Percentiles rank a stretch among this genome's conserved stretches.
Evolutionary conservation across 2,797 vertebrate genomes (phyloP).

Genomic region (Lacerta bilineata): DNA sequence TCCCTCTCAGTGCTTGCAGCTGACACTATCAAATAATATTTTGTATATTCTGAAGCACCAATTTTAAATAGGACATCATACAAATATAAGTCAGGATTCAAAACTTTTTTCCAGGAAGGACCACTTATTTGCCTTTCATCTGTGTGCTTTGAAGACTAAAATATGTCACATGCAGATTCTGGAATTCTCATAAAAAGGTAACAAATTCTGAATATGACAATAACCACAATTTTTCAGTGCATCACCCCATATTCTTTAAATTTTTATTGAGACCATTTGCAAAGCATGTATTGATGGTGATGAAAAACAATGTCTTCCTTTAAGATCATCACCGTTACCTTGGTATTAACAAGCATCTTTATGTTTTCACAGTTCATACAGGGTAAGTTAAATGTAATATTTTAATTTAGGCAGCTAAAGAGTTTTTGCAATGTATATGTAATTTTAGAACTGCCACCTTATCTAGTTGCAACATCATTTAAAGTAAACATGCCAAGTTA

Average conservation of each 20-base stretch:
- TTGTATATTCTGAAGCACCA: not conserved
- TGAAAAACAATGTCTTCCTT: not conserved
- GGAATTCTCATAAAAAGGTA: not conserved
- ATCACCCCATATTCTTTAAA: not conserved
- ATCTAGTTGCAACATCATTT: not conserved
- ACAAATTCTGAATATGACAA: not conserved
- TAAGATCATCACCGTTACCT: not conserved
- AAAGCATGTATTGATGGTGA: not conserved
- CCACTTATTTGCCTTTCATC: constrained; percentile 5
- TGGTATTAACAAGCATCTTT: not conserved
- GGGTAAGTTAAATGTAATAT: not conserved
- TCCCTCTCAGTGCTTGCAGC: not conserved
- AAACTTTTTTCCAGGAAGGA: not conserved
- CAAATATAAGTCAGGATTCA: not conserved
- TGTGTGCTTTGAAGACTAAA: not conserved
- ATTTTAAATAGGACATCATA: not conserved
- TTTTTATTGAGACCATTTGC: not conserved
- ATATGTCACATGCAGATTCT: not conserved
- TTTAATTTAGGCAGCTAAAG: not conserved
- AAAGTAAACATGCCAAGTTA: not conserved
- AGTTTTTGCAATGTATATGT: not conserved
- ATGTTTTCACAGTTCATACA: not conserved
- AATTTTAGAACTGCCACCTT: constrained; percentile 4
- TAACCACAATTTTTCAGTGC: not conserved
- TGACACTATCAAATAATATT: constrained; percentile 2